Conservation (phyloP, 1,140 invertebrate species). For the Eurosta solidaginis region DNA sequence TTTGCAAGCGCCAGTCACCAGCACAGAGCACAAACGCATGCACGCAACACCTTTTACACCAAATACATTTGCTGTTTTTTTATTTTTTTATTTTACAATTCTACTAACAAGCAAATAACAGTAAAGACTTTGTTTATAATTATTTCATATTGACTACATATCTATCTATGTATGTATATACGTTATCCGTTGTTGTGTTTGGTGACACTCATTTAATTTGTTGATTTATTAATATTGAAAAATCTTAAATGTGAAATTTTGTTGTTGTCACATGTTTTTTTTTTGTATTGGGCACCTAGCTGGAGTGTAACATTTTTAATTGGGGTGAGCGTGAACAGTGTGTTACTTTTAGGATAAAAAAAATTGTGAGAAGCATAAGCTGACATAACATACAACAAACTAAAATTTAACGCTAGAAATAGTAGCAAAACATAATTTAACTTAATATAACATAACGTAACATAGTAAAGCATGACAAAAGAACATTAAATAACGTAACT, state of each 20-base stretch:
- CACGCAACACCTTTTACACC: slow-evolving; percentile 9
- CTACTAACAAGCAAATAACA: neutral
- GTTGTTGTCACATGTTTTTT: neutral
- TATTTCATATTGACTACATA: neutral
- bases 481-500: too few species aligned
- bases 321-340: too few species aligned
- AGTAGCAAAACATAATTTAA: too few species aligned
- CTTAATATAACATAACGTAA: too few species aligned
- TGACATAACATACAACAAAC: too few species aligned
- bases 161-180: neutral
- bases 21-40: neutral
- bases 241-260: slow-evolving; percentile 27
- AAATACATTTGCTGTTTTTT: neutral
- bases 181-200: neutral
- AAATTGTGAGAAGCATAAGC: too few species aligned
- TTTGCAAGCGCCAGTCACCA: neutral
- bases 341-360: too few species aligned
- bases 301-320: too few species aligned
- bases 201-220: neutral
- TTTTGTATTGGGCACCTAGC: too few species aligned
- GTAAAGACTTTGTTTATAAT: neutral
- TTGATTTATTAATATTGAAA: slow-evolving; percentile 34
- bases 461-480: too few species aligned
- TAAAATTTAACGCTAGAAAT: too few species aligned
- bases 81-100: neutral